phyloP scores from a whole-genome alignment of 2,113 vertebrate species.

The Nerophis ophidion region DNA sequence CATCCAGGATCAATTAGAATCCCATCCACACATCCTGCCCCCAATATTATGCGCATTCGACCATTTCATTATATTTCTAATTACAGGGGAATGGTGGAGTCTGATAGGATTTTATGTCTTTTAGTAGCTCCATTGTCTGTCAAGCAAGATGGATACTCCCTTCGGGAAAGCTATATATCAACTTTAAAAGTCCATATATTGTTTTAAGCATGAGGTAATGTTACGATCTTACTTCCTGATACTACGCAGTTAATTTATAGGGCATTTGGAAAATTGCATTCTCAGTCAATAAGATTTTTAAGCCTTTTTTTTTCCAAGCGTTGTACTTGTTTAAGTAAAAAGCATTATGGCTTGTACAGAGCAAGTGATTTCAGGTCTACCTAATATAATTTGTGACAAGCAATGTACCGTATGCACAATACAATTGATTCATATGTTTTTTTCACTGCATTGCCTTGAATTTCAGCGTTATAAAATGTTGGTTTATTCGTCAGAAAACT shows the following conservation, averaged over 20 bases:
- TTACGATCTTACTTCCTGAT: conserved; percentile 32
- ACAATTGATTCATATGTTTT: background rate
- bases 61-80: conserved; percentile 61
- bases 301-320: conserved; percentile 19
- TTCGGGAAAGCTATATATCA: conserved; percentile 48
- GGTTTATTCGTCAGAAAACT: background rate
- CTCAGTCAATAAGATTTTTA: conserved; percentile 27
- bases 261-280: conserved; percentile 18
- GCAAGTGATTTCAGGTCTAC: conserved; percentile 3
- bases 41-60: conserved; percentile 39
- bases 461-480: background rate
- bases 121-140: conserved; percentile 42
- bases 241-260: conserved; percentile 44
- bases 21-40: conserved; percentile 35
- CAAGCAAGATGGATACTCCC: conserved; percentile 50
- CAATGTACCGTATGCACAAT: background rate
- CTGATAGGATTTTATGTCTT: conserved; percentile 60
- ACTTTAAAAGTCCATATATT: conserved; percentile 46
- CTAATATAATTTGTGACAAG: background rate
- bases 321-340: background rate
- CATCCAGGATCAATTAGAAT: conserved; percentile 43
- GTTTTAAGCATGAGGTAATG: conserved; percentile 60
- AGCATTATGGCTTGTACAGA: conserved; percentile 2
- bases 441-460: background rate
- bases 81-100: conserved; percentile 51